Base-by-base conservation (phyloP, 2,888 invertebrate genomes). In the Limnephilus auricula region DNA sequence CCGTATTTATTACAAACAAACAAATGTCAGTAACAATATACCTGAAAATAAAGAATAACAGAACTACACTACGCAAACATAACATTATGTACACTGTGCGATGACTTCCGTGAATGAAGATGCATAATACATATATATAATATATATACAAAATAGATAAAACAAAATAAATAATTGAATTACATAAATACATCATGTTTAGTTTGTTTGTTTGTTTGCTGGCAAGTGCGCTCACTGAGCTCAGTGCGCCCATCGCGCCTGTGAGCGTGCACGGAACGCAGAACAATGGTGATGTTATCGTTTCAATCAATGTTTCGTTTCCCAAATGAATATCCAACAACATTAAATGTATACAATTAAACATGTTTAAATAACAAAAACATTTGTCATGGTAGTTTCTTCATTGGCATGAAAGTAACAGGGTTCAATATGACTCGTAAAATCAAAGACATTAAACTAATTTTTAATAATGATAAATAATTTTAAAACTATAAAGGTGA, bases 81-180 rank as follows among this genome's bases (percentile, higher is more conserved):
- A 92, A 92, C 92, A 89, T 82, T 92, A 92, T 90, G 90, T 92
- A 92, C 92, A 92, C 92, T 92, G 92, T 92, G 92, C 92, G 86
- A 82, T 79, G 84, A 91, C 79, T 80, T 31, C 79, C 50, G 82
- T 78, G 82, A 78, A 91, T 87, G 40, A 40, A 89, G 40, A 91
- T 82, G 50, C 78, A 86, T 90, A 40, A 40, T 12, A 40, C 40
- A 40, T 45, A 45, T 45, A 45, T 45, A 45, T 45, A 65, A 79
- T 91, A 85, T 85, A 86, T 90, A 91, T 90, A 91, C 45, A 90
- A 82, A 90, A 86, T 86, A 86, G 45, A 89, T 79, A 89, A 34
- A 83, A 83, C 90, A 87, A 86, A 87, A 90, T 82, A 90, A 90
- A 90, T 90, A 90, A 90, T 85, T 90, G 84, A 45, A 79, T 82